Base-by-base conservation (phyloP, 2,888 invertebrate species). In the Volucella bombylans region DNA sequence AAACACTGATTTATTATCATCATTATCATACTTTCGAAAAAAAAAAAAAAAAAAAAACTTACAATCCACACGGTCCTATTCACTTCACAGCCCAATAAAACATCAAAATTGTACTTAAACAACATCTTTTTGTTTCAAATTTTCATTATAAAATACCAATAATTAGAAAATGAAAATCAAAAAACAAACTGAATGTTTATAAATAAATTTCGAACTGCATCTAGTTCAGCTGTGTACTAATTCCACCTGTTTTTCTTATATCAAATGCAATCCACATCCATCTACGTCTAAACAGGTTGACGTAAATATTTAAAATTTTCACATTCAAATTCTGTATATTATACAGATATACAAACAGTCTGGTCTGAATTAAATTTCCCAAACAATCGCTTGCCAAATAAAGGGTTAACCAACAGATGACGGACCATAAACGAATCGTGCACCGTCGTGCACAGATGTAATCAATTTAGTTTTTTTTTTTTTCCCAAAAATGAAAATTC, bases 1-100 rank as follows among this genome's bases (percentile, higher is more conserved):
- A 14, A n/a, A 39, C 4, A 23, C 4, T 31, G 6, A 31, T 6
- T n/a, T 31, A 15, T 39, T 39, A 39, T 10, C 39, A 57, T 39
- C 57, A 57, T n/a, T 8, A n/a, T 38, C 23, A n/a, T 38, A n/a
- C 8, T 10, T 31, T n/a, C 8, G 15, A 54, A 54, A 23, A 12
- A 54, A 39, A 18, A 23, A 54, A 39, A 18, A 23, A 18, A 18
- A 18, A n/a, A 54, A 10, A 31, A 45, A 62, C 31, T n/a, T 38
- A 55, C 62, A 10, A 62, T 55, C 47, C 64, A 73, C 55, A 23
- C 41, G n/a, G 12, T 64, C 47, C n/a, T 54, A 14, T 23, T 64
- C 64, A 55, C 55, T 73, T 73, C 64, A 57, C 64, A 57, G 18
- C 14, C 6, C 64, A 64, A 73, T 65, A 74, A 74, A 74, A 57